phyloP scores from a whole-genome alignment of 1,140 invertebrate species.

The Conus betulinus region DNA sequence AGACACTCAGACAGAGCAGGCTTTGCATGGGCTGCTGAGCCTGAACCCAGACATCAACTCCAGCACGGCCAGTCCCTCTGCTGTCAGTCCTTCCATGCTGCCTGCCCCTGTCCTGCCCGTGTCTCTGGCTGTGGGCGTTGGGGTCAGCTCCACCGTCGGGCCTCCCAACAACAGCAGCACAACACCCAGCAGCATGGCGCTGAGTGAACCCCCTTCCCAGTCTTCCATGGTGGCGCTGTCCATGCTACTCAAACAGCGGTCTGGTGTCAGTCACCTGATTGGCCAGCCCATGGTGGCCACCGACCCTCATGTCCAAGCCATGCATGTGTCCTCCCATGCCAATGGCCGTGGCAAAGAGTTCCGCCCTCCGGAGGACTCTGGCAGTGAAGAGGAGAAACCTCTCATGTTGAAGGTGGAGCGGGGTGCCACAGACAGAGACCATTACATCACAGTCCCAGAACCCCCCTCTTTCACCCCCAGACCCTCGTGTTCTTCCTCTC shows the following conservation, averaged over 20 bases:
- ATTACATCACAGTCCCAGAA: not conserved
- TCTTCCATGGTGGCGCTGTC: slow-evolving; percentile 66
- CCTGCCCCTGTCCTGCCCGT: slow-evolving; percentile 36
- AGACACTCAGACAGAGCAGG: slow-evolving; percentile 74
- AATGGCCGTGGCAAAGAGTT: slow-evolving; percentile 7
- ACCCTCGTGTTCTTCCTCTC: not conserved
- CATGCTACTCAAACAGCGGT: slow-evolving; percentile 64
- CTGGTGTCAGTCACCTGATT: slow-evolving; percentile 43
- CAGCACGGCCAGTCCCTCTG: slow-evolving; percentile 22
- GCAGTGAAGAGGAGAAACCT: slow-evolving; percentile 38
- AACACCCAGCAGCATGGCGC: not conserved
- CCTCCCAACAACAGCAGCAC: not conserved
- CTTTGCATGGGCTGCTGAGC: slow-evolving; percentile 74
- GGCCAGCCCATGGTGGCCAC: slow-evolving; percentile 54
- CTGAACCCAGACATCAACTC: slow-evolving; percentile 68
- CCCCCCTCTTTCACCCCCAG: not conserved
- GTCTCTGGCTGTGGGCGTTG: slow-evolving; percentile 41
- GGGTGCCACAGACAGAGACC: slow-evolving; percentile 4
- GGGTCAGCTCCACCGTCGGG: slow-evolving; percentile 4
- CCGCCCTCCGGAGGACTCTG: slow-evolving; percentile 25
- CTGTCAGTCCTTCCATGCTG: slow-evolving; percentile 18
- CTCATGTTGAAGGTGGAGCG: slow-evolving; percentile 53
- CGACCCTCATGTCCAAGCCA: slow-evolving; percentile 46
- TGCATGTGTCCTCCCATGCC: slow-evolving; percentile 29
- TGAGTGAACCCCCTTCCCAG: slow-evolving; percentile 43